These are phyloP conservation scores for Labeo catla DNA, from an alignment of 2,113 vertebrate species.

Conservation along the genomic window DNA sequence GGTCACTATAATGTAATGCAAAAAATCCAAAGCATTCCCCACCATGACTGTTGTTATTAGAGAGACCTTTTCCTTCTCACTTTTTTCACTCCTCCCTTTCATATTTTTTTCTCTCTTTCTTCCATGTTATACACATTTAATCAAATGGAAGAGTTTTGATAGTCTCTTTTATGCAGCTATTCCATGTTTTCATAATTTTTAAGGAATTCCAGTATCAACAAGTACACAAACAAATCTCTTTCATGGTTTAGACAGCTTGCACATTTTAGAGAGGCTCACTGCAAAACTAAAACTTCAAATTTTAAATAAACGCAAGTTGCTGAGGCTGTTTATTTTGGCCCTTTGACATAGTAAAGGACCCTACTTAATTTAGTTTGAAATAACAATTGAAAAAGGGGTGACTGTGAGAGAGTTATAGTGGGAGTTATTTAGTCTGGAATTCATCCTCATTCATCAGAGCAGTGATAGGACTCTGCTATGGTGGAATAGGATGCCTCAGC, in stretches of 20 bases:
- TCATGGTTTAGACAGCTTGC: background rate
- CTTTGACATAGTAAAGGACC: background rate
- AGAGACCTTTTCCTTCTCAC: conserved; percentile 33
- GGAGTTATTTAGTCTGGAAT: conserved; percentile 19
- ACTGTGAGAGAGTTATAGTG: conserved; percentile 5
- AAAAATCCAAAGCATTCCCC: conserved; percentile 52
- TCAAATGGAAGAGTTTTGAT: background rate
- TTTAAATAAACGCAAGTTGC: background rate
- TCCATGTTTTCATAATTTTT: background rate
- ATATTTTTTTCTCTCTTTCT: background rate
- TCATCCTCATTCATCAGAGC: conserved; percentile 29
- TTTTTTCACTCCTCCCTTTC: background rate
- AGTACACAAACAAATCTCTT: background rate
- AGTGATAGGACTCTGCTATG: conserved; percentile 6
- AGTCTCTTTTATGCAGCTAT: background rate
- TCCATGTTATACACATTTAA: background rate
- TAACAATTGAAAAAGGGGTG: conserved; percentile 14
- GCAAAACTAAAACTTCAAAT: background rate
- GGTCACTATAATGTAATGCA: conserved; percentile 26
- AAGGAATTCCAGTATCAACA: background rate
- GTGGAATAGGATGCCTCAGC: background rate
- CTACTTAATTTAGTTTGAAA: conserved; percentile 5
- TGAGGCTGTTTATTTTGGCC: background rate
- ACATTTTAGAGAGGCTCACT: background rate
- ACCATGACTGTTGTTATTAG: background rate